Percentiles rank a stretch among this genome's conserved stretches.
Evolutionary conservation across 2,113 vertebrate genomes (phyloP).

Genomic region (Microcebus jonahi): DNA sequence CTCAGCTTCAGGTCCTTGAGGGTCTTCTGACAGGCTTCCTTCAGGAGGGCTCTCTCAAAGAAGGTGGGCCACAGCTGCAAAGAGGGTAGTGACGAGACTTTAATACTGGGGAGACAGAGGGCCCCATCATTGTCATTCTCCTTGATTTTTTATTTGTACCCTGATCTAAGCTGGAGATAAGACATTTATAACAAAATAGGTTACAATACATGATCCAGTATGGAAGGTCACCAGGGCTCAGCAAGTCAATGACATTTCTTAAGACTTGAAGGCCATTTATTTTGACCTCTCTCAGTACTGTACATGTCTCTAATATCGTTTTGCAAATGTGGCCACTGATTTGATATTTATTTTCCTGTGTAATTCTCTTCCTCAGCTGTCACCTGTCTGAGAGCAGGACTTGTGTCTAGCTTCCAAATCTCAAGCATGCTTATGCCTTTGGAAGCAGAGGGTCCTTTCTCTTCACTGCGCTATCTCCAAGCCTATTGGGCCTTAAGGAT

Average conservation of each 20-base stretch:
- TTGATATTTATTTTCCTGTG: neutral
- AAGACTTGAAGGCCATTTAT: neutral
- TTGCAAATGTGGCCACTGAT: neutral
- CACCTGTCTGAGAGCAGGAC: rapidly evolving
- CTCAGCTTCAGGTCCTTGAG: slow-evolving; percentile 87
- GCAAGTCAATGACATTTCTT: neutral
- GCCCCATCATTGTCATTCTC: rapidly evolving
- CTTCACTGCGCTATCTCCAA: neutral
- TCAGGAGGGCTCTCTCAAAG: slow-evolving; percentile 85
- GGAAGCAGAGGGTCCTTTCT: neutral
- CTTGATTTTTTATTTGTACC: neutral
- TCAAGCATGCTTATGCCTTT: neutral
- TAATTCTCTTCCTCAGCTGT: too few species aligned
- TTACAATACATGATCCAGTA: rapidly evolving
- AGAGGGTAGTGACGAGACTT: neutral
- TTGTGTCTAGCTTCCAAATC: neutral
- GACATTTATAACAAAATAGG: neutral
- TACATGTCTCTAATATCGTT: neutral
- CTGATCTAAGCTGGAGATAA: neutral
- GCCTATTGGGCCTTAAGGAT: neutral
- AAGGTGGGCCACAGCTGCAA: slow-evolving; percentile 88
- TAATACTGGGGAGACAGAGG: neutral
- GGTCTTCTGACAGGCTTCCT: slow-evolving; percentile 84
- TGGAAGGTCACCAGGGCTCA: neutral
- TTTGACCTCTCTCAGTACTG: neutral